Conservation (phyloP, 2,888 invertebrate genomes). For the Catocala fraxini region DNA sequence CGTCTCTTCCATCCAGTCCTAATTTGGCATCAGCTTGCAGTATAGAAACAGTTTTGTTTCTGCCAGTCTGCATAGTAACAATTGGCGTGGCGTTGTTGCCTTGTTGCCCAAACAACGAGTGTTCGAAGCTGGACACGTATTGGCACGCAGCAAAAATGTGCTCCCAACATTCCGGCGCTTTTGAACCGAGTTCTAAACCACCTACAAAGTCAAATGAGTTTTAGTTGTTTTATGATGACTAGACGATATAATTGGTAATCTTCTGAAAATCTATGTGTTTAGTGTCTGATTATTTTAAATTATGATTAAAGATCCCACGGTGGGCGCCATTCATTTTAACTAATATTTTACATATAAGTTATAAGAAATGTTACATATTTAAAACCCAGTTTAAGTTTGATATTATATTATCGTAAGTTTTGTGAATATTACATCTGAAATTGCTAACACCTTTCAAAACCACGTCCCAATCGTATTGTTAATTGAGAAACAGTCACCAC, state of each 20-base stretch:
- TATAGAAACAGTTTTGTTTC: constrained; percentile 88
- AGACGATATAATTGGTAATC: no score
- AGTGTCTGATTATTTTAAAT: background rate
- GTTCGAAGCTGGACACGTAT: constrained; percentile 97
- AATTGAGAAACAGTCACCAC: no score
- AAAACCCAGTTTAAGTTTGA: no score
- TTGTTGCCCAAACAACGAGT: constrained; percentile 95
- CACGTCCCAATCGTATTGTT: no score
- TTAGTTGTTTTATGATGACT: no score
- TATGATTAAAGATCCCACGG: background rate
- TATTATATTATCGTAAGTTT: no score
- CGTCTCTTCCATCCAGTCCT: constrained; percentile 86
- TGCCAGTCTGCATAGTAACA: constrained; percentile 89
- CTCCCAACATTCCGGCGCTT: constrained; percentile 98
- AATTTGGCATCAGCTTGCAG: constrained; percentile 88
- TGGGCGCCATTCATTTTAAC: background rate
- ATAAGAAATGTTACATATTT: no score
- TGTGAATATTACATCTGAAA: no score
- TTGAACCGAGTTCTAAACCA: constrained; percentile 96
- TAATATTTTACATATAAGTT: background rate
- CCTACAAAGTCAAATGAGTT: constrained; percentile 63
- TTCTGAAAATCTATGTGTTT: no score
- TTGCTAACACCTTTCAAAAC: no score
- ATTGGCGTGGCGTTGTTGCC: constrained; percentile 90
- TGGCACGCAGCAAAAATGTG: constrained; percentile 98